Evolutionary conservation across 1,140 invertebrate species (phyloP).

Genomic region (Paraescarpia echinospica): DNA sequence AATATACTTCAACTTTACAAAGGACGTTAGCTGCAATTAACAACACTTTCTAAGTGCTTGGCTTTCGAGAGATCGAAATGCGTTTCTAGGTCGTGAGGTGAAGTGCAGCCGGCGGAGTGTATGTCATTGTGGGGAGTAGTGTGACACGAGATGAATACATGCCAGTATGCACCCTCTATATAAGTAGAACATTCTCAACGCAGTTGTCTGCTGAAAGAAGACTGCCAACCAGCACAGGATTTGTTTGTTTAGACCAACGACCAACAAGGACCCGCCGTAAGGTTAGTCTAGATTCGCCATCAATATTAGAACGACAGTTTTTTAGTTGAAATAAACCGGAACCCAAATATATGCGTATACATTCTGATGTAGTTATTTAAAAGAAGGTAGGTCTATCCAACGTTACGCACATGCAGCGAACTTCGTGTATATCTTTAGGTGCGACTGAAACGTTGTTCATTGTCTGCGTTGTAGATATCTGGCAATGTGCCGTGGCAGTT

Average conservation of each 20-base stretch:
- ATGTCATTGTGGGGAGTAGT: background rate
- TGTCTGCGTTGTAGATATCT: background rate
- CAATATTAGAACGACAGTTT: background rate
- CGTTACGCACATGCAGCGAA: no score
- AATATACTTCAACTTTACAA: no score
- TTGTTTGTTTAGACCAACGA: background rate
- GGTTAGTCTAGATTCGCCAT: background rate
- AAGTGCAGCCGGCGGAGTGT: background rate
- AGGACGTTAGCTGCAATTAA: no score
- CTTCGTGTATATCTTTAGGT: background rate
- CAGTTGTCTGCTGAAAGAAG: background rate
- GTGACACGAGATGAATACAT: background rate
- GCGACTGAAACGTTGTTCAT: background rate
- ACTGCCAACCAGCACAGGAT: background rate
- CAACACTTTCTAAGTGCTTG: no score
- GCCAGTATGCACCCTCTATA: background rate
- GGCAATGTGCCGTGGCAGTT: background rate
- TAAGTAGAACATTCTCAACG: background rate
- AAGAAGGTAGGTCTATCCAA: no score
- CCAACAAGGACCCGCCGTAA: background rate
- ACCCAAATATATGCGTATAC: background rate
- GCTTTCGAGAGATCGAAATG: no score
- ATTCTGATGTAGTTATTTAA: no score
- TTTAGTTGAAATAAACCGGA: background rate
- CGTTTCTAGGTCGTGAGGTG: background rate